phyloP scores from a whole-genome alignment of 37 sponge, comb jelly and placozoan genomes.

The Lycopodina hypogea region DNA sequence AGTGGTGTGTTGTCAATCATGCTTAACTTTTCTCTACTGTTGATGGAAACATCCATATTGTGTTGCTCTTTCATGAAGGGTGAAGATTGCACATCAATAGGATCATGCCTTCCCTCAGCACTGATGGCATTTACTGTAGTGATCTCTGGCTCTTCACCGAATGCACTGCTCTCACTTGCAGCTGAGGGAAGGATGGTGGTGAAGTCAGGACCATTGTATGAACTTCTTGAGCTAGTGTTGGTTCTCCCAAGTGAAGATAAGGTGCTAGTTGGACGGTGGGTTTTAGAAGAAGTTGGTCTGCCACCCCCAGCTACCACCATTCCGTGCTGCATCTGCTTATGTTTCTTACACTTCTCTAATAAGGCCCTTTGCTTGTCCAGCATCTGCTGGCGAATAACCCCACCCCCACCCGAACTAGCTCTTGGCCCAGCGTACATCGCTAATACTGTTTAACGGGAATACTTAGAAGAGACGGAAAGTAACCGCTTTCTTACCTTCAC shows the following conservation, averaged over 20 bases:
- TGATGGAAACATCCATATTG: not conserved
- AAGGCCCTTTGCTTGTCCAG: slow-evolving; percentile 39
- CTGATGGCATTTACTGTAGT: too few species aligned
- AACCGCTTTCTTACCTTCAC: too few species aligned
- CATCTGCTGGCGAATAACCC: slow-evolving; percentile 9
- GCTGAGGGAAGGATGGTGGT: too few species aligned
- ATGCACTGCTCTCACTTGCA: too few species aligned
- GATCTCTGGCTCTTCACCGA: too few species aligned
- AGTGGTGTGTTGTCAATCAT: not conserved
- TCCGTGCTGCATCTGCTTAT: slow-evolving; percentile 57
- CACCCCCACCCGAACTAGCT: not conserved
- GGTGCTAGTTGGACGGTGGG: slow-evolving; percentile 31
- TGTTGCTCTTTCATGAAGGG: not conserved
- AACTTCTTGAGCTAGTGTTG: too few species aligned
- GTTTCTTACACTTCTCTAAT: slow-evolving; percentile 59
- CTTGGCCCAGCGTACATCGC: too few species aligned
- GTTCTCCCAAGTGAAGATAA: not conserved
- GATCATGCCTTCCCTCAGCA: too few species aligned
- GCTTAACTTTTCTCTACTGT: not conserved
- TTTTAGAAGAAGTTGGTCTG: slow-evolving; percentile 57
- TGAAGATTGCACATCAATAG: not conserved
- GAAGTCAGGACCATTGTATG: too few species aligned
- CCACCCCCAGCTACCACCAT: slow-evolving; percentile 47
- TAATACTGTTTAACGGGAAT: too few species aligned
- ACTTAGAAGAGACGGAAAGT: too few species aligned